Evolutionary conservation across 2,113 vertebrate genomes (phyloP).

Genomic region (Zapornia atra): DNA sequence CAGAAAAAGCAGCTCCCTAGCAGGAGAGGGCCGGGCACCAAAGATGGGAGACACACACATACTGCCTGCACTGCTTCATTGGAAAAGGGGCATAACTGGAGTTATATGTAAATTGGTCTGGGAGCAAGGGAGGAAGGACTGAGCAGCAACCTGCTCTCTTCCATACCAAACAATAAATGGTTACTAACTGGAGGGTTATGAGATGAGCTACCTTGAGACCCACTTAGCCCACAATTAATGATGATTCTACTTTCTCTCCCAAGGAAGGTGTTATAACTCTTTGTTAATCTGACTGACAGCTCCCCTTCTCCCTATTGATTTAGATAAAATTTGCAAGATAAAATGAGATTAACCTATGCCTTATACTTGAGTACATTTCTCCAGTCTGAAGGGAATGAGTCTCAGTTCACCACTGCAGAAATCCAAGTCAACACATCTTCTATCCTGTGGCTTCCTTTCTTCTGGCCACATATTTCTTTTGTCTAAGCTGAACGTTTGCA

Average conservation of each 20-base stretch:
- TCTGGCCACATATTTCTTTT: not conserved
- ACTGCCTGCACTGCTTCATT: fast-evolving
- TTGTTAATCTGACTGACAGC: slow-evolving; percentile 5
- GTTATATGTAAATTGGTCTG: not conserved
- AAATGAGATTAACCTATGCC: not conserved
- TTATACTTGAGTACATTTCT: not conserved
- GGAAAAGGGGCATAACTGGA: not conserved
- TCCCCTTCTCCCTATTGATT: not conserved
- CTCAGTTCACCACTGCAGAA: not conserved
- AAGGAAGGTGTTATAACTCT: not conserved
- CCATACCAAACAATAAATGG: fast-evolving
- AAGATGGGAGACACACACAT: fast-evolving
- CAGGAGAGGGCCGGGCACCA: not conserved
- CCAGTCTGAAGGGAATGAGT: not conserved
- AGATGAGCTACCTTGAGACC: not conserved
- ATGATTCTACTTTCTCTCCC: not conserved
- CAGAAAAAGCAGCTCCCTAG: not conserved
- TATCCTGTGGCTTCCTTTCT: not conserved
- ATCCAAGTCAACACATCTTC: not conserved
- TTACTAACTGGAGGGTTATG: not conserved
- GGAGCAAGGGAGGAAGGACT: not conserved
- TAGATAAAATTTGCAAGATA: not conserved
- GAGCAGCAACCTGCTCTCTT: not conserved
- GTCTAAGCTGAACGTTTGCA: not conserved
- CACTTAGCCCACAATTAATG: not conserved